These are phyloP conservation scores for Bombylius major DNA, from an alignment of 2,888 invertebrate species.

Conservation along the genomic window DNA sequence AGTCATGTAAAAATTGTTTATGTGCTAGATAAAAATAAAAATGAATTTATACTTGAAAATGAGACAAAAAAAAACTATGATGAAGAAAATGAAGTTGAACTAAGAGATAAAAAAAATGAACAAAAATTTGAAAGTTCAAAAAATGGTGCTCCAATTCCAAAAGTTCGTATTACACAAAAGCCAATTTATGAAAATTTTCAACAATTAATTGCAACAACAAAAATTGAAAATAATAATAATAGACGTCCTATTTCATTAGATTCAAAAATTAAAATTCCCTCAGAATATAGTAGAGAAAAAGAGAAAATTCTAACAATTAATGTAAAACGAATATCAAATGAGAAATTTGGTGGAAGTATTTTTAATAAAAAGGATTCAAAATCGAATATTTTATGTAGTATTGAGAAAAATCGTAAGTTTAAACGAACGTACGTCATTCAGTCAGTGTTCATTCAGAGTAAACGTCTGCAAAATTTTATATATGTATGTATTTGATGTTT, in stretches of 20 bases:
- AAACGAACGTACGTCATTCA: too few relatives aligned
- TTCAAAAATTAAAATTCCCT: too few relatives aligned
- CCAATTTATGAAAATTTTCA: conserved; percentile 1
- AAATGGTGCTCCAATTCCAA: not conserved
- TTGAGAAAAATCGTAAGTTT: not conserved
- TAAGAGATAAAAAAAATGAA: too few relatives aligned
- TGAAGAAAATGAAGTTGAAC: not conserved
- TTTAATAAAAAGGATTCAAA: not conserved
- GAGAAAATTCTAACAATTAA: too few relatives aligned
- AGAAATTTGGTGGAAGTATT: not conserved
- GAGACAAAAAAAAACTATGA: not conserved
- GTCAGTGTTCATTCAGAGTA: too few relatives aligned
- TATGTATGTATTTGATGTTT: too few relatives aligned
- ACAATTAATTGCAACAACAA: not conserved
- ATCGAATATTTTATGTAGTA: not conserved
- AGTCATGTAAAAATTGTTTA: conserved; percentile 12
- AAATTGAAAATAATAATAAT: too few relatives aligned
- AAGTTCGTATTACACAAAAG: not conserved
- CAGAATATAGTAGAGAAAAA: too few relatives aligned
- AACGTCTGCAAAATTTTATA: too few relatives aligned
- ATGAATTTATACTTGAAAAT: conserved; percentile 15
- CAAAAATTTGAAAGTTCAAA: too few relatives aligned
- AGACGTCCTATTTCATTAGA: too few relatives aligned
- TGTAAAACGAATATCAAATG: not conserved
- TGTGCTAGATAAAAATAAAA: conserved; percentile 11